Base-by-base conservation (phyloP, 2,797 vertebrate genomes). In the Enteromius trimaculatus region DNA sequence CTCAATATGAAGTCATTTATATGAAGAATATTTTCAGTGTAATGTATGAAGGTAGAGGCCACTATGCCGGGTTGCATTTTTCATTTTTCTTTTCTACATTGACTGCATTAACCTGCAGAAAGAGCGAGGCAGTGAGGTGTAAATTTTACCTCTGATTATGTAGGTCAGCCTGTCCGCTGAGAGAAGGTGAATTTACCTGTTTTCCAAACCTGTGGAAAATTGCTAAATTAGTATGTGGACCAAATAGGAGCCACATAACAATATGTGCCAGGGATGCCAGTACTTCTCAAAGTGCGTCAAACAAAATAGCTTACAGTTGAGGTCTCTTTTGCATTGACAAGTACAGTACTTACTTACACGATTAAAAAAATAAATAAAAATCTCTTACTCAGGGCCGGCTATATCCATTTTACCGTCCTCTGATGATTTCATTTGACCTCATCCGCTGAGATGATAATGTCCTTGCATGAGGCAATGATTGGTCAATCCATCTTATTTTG, bases 401-500 rank as follows among this genome's bases (percentile, higher is more conserved):
- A 17, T 70, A 16, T 58, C 42, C 29, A 34, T 77, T 72, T 80
- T 16, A 78, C 66, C 74, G n/a, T 60, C 76, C 82, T 84, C 64
- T 16, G 17, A 60, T 80, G 14, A 77, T 79, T 81, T 85, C 66
- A 88, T 85, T 81, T 83, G 62, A 85, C 74, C 80, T 77, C 55
- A 77, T 71, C 42, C n/a, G 10, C 53, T 66, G 42, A 78, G 83
- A 84, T 87, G 82, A 85, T 58, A 55, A 34, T 51, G 76, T 84
- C 82, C 76, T 88, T 85, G 86, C 49, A 80, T 49, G 49, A 72
- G 44, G 79, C 65, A 77, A 82, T 72, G 81, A 78, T 78, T 79
- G 64, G 72, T 68, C 74, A 29, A 83, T 85, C 80, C 83, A 89
- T 85, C 79, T 88, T 81, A 62, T 76, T 86, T 75, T 79, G 58